Evolutionary conservation across 2,113 vertebrate species (phyloP), one percentile per base, ranked within the genome.

Genomic region (Cryptotis parvus): DNA sequence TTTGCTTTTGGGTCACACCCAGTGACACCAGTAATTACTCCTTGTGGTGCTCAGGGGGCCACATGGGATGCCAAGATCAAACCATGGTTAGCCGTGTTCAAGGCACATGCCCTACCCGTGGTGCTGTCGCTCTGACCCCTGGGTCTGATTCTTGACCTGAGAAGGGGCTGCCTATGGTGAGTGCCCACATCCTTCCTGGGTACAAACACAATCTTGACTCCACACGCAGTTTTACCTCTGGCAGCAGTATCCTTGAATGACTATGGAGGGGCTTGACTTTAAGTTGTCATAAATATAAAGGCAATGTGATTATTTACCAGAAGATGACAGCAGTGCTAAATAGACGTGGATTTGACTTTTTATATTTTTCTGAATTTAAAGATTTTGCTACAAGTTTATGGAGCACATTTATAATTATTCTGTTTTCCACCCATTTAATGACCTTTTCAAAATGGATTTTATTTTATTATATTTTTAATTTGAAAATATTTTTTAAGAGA

Each of bases 261-360:
- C 18, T 86, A 31, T 65, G 37, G 33, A 75, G 73, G 26, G 39
- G 31, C 33, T 92, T 82, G 80, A 74, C 9, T 75, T 84, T 84
- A 89, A 14, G 16, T 4, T 45, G 37, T 20, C 63, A 80, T 43
- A 83, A 76, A 77, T 39, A 73, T 81, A 45, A 24, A 69, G 61
- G 9, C 5, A 93, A 91, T 70, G 81, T 91, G 31, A 45, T 31
- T 89, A 84, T 63, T 90, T 92, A 80, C 6, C 52, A 87, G 3
- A 69, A 86, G 84, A 90, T 49, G 16, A 22, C 31, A 87, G 45
- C 4, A 68, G 63, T 16, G 9, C n/a, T 37, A 91, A 69, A 70
- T 37, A 65, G 4, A 43, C 11, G 33, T 43, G 0, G 22, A 18
- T 87, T 89, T 86, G 87, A 58, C 52, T 49, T 86, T 72, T 41